Evolutionary conservation across 2,797 vertebrate genomes (phyloP).

Genomic region (Neosalanx taihuensis): DNA sequence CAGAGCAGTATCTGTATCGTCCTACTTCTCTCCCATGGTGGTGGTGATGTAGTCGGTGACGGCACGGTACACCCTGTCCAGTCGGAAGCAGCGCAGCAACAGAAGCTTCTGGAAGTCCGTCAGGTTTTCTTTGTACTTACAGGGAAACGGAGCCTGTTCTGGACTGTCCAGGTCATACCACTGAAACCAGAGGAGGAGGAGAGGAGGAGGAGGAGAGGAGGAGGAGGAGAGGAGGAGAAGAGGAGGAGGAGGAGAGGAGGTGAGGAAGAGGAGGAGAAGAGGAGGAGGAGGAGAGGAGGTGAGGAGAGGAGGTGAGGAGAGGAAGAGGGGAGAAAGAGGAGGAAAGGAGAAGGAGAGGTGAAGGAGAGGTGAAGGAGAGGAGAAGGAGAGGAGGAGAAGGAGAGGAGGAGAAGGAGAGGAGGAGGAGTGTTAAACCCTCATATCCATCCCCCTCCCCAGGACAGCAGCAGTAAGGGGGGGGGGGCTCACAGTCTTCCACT

Average conservation of each 20-base stretch:
- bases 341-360: no score
- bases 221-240: no score
- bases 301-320: no score
- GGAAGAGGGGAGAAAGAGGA: no score
- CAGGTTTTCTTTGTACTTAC: conserved; percentile 76
- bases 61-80: conserved; percentile 89
- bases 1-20: background rate
- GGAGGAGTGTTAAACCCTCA: no score
- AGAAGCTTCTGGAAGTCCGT: conserved; percentile 88
- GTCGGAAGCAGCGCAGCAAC: conserved; percentile 89
- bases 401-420: no score
- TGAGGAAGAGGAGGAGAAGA: no score
- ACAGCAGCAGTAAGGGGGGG: background rate
- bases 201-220: conserved; percentile 1
- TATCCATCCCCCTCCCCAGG: no score
- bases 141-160: conserved; percentile 81
- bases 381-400: no score
- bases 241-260: no score
- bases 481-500: conserved; percentile 86
- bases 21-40: conserved; percentile 90
- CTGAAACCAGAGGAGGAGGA: conserved; percentile 56
- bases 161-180: conserved; percentile 89
- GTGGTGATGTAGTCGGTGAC: conserved; percentile 85
- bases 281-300: no score
- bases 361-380: no score